Base-by-base conservation (phyloP, 2,797 vertebrate species). In the Acridotheres tristis region DNA sequence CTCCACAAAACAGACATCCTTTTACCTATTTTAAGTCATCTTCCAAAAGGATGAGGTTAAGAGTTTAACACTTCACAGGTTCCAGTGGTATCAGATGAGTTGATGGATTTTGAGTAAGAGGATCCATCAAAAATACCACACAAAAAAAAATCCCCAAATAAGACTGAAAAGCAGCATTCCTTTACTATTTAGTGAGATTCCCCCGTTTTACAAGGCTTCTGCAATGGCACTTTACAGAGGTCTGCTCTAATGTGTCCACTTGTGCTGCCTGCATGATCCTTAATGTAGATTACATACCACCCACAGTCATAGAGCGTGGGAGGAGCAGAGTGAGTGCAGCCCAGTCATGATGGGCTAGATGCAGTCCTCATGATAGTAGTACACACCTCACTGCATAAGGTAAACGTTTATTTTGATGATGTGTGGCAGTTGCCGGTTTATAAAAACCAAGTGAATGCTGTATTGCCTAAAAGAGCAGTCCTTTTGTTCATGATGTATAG, bases 41-140 rank as follows among this genome's bases (percentile, higher is more conserved):
- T 98, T 86, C 91, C 96, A 95, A 97, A 96, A 95, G 96, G 97
- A 97, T 94, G 94, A 97, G 93, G 94, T 97, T 98, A 98, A 97
- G 97, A 98, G 92, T 97, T 97, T 98, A 98, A 97, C 97, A 98
- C 98, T 98, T 98, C 97, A 98, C 97, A 97, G 97, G 95, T 95
- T 97, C 96, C 75, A 77, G 90, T 65, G 68, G 55, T 98, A 98
- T 98, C 98, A 97, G 98, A 98, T 97, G 96, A 97, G 97, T 91
- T 95, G 98, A 98, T 96, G 61, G 76, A 85, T 95, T 96, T 95
- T 90, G 63, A 82, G 48, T 75, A 80, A 94, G 91, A 96, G 63
- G 69, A 91, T 86, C 72, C 80, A 85, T 85, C 74, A 55, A 71
- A 93, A 90, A 88, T 77, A 89, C 27, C 80, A 90, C 66, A 69